Evolutionary conservation across 2,113 vertebrate genomes (phyloP).

Genomic region (Numenius arquata): DNA sequence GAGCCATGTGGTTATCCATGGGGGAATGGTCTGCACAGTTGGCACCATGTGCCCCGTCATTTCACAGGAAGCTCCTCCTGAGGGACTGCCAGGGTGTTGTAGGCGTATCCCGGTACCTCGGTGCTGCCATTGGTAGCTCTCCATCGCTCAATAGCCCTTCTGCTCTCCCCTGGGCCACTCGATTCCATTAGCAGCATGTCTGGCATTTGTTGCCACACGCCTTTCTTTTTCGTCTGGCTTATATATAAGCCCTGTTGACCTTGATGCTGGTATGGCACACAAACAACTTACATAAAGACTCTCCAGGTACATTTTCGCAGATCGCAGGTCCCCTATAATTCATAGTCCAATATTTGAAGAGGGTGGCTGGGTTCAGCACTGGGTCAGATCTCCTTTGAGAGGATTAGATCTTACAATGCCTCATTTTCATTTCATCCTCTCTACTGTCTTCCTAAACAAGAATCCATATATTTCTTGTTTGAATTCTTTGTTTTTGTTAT

Average conservation of each 20-base stretch:
- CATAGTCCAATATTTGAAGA: not conserved
- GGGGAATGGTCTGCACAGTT: not conserved
- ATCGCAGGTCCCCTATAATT: not conserved
- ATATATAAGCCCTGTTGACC: not conserved
- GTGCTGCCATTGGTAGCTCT: not conserved
- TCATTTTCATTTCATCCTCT: not conserved
- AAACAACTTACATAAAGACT: constrained; percentile 10
- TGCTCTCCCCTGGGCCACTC: not conserved
- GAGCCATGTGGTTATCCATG: not conserved
- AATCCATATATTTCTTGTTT: not conserved
- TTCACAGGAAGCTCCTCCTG: not conserved
- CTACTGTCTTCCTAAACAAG: not conserved
- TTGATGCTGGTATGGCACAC: not conserved
- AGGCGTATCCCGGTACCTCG: fast-evolving
- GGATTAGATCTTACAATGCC: not conserved
- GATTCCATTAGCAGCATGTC: not conserved
- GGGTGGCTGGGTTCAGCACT: not conserved
- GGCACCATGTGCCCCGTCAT: fast-evolving
- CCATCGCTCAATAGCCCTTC: not conserved
- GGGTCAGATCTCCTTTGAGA: not conserved
- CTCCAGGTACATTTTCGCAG: not conserved
- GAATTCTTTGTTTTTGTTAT: not conserved
- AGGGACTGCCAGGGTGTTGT: not conserved
- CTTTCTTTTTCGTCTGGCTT: not conserved
- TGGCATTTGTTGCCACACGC: not conserved